Conservation (phyloP, 2,113 vertebrate genomes). For the Sylvilagus bachmani region DNA sequence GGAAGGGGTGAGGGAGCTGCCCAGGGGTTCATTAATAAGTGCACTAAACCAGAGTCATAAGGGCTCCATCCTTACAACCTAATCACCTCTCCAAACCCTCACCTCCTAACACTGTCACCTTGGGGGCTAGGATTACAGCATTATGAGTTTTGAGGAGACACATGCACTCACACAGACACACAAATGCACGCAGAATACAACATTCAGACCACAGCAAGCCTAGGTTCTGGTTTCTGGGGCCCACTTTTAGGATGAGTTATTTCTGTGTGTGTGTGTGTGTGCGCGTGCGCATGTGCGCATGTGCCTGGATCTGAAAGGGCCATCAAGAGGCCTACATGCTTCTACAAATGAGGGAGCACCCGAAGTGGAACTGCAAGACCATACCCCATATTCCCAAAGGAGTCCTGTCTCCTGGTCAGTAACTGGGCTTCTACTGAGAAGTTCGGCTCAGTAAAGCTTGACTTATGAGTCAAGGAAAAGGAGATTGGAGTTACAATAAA, state of each 20-base stretch:
- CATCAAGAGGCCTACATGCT: too few relatives aligned
- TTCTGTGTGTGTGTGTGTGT: neutral
- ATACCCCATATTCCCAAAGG: too few relatives aligned
- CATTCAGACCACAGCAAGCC: neutral
- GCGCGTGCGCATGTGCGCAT: neutral
- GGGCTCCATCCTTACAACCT: too few relatives aligned
- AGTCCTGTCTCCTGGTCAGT: neutral
- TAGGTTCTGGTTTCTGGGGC: neutral
- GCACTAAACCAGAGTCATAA: too few relatives aligned
- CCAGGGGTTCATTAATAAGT: too few relatives aligned
- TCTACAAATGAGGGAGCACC: neutral
- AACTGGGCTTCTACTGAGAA: neutral
- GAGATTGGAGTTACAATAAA: neutral
- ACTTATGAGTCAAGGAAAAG: neutral
- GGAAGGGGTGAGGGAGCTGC: too few relatives aligned
- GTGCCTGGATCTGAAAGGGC: neutral
- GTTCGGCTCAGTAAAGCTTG: neutral
- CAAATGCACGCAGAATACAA: too few relatives aligned
- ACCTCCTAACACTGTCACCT: too few relatives aligned
- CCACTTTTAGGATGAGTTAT: rapidly evolving
- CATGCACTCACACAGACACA: too few relatives aligned
- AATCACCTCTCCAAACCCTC: too few relatives aligned
- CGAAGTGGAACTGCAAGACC: neutral
- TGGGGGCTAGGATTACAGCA: too few relatives aligned
- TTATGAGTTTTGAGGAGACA: too few relatives aligned